phyloP scores from a whole-genome alignment of 2,888 invertebrate genomes.

The Mesorhabditis sp. region DNA sequence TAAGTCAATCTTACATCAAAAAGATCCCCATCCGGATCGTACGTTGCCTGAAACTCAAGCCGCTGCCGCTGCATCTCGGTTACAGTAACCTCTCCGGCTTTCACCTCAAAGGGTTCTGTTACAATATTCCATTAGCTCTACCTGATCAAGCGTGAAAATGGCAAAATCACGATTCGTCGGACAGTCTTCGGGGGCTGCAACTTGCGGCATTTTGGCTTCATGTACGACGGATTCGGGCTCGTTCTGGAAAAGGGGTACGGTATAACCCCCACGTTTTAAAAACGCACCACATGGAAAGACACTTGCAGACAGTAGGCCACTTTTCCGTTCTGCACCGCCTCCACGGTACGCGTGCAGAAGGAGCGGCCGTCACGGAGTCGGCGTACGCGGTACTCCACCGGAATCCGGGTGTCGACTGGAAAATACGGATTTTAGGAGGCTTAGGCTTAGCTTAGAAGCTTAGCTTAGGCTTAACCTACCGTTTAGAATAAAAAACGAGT shows the following conservation, averaged over 20 bases:
- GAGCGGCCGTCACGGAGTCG: conserved; percentile 59
- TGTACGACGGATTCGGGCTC: conserved; percentile 33
- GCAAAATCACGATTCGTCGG: background rate
- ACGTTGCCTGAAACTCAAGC: conserved; percentile 21
- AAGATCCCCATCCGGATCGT: conserved; percentile 24
- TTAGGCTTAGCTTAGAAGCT: background rate
- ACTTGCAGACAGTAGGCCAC: conserved; percentile 57
- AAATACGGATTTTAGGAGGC: conserved; percentile 8
- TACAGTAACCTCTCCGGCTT: background rate
- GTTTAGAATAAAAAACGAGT: conserved; percentile 50
- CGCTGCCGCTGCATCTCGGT: conserved; percentile 17
- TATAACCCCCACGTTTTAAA: background rate
- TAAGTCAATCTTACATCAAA: conserved; percentile 19
- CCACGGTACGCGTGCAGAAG: conserved; percentile 52
- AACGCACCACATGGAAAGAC: conserved; percentile 43
- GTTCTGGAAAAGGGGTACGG: conserved; percentile 12
- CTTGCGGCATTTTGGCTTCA: conserved; percentile 34
- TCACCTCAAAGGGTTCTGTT: background rate
- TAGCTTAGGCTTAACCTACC: conserved; percentile 22
- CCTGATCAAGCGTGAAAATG: background rate
- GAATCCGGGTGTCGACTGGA: conserved; percentile 48
- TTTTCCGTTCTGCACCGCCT: conserved; percentile 60
- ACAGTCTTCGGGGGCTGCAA: conserved; percentile 29
- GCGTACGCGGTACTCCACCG: conserved; percentile 60
- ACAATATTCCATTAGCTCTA: background rate